Base-by-base conservation (phyloP, 2,888 invertebrate genomes). In the Atherix ibis region DNA sequence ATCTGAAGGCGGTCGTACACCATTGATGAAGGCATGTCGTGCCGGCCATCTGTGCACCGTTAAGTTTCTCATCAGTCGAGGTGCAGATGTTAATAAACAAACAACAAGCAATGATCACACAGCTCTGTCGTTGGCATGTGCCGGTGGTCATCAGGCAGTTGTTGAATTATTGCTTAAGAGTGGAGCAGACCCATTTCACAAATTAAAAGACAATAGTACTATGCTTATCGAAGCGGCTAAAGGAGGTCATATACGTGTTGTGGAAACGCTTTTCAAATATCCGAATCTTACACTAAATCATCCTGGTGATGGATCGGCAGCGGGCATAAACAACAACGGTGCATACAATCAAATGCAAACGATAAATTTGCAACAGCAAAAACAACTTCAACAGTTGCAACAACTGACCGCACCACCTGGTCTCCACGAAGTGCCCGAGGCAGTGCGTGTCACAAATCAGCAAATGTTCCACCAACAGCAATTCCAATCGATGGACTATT, bases 141-240 rank as follows among this genome's bases (percentile, higher is more conserved):
- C 91, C 42, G 94, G 94, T 42, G 97, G 97, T 2, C 94, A 95
- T 64, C 73, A 87, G 45, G 73, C 82, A 45, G 89, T 94, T 32
- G 95, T 95, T 16, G 89, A 95, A 65, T 68, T 88, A 51, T 68
- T 98, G 43, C 70, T 98, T 40, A 76, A 83, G 34, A 80, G 87
- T 63, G 82, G 87, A 47, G 94, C 94, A 27, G 89, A 97, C 67
- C 91, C 92, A 32, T 85, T 85, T 62, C 88, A 94, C 65, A 92
- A 89, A 65, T 73, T 98, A 32, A 94, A 95, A 70, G 97, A 98
- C 65, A 94, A 94, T 61, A 91, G 92, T 40, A 95, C 94, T 35
- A 97, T 95, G 81, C 70, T 98, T 46, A 95, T 98, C 49, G 97
- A 98, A 64, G 97, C 95, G 32, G 87, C 97, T 31, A 94, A 94